Evolutionary conservation across 2,888 invertebrate species (phyloP).

Genomic region (Acrobasis repandana): DNA sequence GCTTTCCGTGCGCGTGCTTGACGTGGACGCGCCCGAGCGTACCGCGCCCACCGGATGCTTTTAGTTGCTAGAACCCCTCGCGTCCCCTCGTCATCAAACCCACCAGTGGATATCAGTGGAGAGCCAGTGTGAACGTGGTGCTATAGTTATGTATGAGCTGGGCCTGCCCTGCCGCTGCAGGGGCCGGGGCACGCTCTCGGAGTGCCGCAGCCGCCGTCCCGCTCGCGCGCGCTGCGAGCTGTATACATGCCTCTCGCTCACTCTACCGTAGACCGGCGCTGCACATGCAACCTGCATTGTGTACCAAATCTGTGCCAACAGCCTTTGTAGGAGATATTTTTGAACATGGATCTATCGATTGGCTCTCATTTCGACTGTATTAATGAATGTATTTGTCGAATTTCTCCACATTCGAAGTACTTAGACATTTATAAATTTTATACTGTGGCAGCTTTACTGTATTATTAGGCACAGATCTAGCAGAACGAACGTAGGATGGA

Average conservation of each 20-base stretch:
- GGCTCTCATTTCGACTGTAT: slow-evolving; percentile 20
- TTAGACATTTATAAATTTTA: background rate
- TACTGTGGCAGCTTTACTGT: background rate
- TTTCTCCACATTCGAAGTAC: background rate
- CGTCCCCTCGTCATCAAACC: slow-evolving; percentile 2
- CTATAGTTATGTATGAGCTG: slow-evolving; percentile 32
- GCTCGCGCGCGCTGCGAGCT: slow-evolving; percentile 48
- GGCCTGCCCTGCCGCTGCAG: slow-evolving; percentile 30
- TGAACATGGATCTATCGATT: slow-evolving; percentile 32
- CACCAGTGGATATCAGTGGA: slow-evolving; percentile 37
- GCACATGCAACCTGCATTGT: slow-evolving; percentile 71
- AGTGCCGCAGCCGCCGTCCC: slow-evolving; percentile 66
- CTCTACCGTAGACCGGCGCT: slow-evolving; percentile 51
- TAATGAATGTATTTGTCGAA: background rate
- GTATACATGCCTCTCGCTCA: slow-evolving; percentile 52
- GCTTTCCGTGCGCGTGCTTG: slow-evolving; percentile 30
- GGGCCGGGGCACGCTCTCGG: slow-evolving; percentile 33
- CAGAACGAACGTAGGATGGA: background rate
- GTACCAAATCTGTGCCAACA: slow-evolving; percentile 53
- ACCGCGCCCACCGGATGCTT: slow-evolving; percentile 29
- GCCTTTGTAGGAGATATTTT: slow-evolving; percentile 37
- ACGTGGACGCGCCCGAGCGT: slow-evolving; percentile 22
- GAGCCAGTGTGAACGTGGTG: slow-evolving; percentile 28
- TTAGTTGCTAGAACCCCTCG: slow-evolving; percentile 23
- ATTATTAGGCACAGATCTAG: background rate